phyloP scores from a whole-genome alignment of 2,888 invertebrate genomes.

The Xylota sylvarum region DNA sequence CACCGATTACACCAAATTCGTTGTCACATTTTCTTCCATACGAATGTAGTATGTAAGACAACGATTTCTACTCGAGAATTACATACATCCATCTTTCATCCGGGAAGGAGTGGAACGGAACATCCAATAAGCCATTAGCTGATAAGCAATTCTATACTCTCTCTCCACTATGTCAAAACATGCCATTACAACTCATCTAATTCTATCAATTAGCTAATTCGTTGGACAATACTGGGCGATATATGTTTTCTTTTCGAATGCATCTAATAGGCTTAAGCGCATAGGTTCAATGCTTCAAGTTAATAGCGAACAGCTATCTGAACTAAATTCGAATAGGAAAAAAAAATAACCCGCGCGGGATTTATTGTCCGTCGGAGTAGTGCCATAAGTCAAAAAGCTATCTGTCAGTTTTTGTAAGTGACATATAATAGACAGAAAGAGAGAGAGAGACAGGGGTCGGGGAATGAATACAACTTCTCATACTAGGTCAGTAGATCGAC shows the following conservation, averaged over 20 bases:
- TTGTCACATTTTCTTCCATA: slow-evolving; percentile 52
- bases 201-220: slow-evolving; percentile 74
- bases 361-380: slow-evolving; percentile 47
- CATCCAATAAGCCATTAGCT: slow-evolving; percentile 62
- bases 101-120: slow-evolving; percentile 45
- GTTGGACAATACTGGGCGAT: slow-evolving; percentile 44
- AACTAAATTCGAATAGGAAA: slow-evolving; percentile 52
- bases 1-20: slow-evolving; percentile 50
- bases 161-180: slow-evolving; percentile 26
- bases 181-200: slow-evolving; percentile 51
- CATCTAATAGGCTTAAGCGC: slow-evolving; percentile 12
- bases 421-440: slow-evolving; percentile 58
- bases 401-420: slow-evolving; percentile 70
- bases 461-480: slow-evolving; percentile 37
- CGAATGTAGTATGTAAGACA: slow-evolving; percentile 8
- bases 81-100: slow-evolving; percentile 27
- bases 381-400: slow-evolving; percentile 72
- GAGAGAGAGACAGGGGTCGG: neutral
- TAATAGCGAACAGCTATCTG: slow-evolving; percentile 49
- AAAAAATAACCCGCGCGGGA: slow-evolving; percentile 34
- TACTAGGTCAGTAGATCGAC: slow-evolving; percentile 74
- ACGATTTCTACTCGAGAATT: slow-evolving; percentile 35
- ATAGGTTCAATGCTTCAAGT: slow-evolving; percentile 15
- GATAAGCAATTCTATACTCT: slow-evolving; percentile 44
- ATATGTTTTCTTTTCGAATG: slow-evolving; percentile 4